Conservation (phyloP, 2,888 invertebrate species). For the Trichopoda pennipes region DNA sequence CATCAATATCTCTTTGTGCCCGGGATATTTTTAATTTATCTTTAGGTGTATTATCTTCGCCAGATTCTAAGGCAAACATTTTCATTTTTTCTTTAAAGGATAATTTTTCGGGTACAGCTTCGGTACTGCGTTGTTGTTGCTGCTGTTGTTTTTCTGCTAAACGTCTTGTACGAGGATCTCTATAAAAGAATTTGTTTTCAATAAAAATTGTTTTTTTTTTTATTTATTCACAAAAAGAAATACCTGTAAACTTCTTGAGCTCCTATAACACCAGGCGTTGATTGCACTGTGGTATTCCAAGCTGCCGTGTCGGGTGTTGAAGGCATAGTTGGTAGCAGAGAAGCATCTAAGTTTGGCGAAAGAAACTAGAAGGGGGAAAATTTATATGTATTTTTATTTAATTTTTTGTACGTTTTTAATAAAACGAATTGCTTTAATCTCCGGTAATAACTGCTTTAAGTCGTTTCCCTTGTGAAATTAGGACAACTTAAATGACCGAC, state of each 20-base stretch:
- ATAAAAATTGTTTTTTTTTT: not conserved
- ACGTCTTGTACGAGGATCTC: conserved; percentile 94
- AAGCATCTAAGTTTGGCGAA: conserved; percentile 86
- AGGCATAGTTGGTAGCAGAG: conserved; percentile 88
- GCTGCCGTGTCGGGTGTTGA: conserved; percentile 84
- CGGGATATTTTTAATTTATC: conserved; percentile 97
- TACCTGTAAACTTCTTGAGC: conserved; percentile 98
- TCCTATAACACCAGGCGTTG: conserved; percentile 97
- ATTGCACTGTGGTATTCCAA: conserved; percentile 81
- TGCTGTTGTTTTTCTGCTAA: conserved; percentile 91
- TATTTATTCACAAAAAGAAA: conserved; percentile 64
- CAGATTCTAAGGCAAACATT: conserved; percentile 98
- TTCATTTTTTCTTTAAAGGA: conserved; percentile 99
- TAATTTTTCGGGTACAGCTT: conserved; percentile 91
- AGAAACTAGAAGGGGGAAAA: conserved; percentile 69
- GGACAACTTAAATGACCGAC: too few relatives aligned
- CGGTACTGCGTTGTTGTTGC: conserved; percentile 81
- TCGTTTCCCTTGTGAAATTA: too few relatives aligned
- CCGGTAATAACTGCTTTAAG: too few relatives aligned
- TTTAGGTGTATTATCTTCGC: conserved; percentile 94
- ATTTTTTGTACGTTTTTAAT: too few relatives aligned
- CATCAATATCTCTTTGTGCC: conserved; percentile 96
- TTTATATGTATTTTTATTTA: too few relatives aligned
- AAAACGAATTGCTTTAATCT: too few relatives aligned
- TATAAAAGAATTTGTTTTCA: conserved; percentile 74